A percentile compares a stretch with the other conserved stretches of the same genome.
Conservation (phyloP, 2,888 invertebrate species). For the Trimorus sp. region DNA sequence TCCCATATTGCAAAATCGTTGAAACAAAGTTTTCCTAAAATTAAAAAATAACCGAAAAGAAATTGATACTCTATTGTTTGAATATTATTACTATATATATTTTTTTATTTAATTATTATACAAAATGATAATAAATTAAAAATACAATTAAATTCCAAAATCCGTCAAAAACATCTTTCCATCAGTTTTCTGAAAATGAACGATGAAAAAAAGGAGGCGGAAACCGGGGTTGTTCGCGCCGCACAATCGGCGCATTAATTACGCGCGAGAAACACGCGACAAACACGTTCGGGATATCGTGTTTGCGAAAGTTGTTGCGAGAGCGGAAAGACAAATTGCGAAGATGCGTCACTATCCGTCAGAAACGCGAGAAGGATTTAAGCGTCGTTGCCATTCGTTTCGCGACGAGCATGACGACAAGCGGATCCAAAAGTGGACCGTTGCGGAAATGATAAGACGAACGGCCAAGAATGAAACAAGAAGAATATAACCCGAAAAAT, state of each 20-base stretch:
- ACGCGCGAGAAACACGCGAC: slow-evolving; percentile 25
- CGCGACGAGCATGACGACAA: slow-evolving; percentile 62
- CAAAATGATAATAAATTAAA: no score
- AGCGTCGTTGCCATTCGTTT: slow-evolving; percentile 63
- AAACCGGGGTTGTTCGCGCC: no score
- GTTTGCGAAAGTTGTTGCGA: slow-evolving; percentile 55
- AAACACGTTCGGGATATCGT: slow-evolving; percentile 35
- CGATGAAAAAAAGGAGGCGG: no score
- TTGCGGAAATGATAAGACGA: slow-evolving; percentile 55
- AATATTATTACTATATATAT: no score
- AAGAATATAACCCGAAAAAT: slow-evolving; percentile 25
- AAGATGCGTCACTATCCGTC: slow-evolving; percentile 55
- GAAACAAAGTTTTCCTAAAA: no score
- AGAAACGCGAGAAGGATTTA: slow-evolving; percentile 63
- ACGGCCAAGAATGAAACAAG: slow-evolving; percentile 51
- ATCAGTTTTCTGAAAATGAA: no score
- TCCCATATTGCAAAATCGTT: no score
- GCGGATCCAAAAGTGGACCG: slow-evolving; percentile 56
- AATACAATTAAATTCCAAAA: no score
- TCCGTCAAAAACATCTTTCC: no score
- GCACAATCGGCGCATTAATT: slow-evolving; percentile 23
- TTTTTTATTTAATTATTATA: no score
- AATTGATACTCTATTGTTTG: no score
- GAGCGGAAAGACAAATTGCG: slow-evolving; percentile 50
- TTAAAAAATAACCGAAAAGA: no score